Base-by-base conservation (phyloP, 1,140 invertebrate species). In the Andrena cerasifolii region DNA sequence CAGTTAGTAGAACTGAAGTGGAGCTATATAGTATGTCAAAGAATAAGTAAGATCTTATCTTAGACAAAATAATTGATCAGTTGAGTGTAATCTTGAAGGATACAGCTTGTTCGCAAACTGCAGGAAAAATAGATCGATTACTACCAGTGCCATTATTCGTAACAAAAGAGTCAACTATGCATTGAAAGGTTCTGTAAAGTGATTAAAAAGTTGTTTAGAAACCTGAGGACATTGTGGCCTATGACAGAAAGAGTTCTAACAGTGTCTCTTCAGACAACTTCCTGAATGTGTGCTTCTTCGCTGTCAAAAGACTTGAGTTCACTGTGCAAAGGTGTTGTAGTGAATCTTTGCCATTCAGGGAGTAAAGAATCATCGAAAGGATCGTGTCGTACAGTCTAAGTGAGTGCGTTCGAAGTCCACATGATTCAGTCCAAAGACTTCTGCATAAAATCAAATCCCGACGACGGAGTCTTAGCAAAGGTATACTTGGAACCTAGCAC, bases 401-500 rank as follows among this genome's bases (percentile, higher is more conserved):
- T 75, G 53, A n/a, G 47, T 80, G 66, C 66, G 58, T 67, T 72
- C 75, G 54, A 78, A 31, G 28, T 71, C 33, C 8, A 45, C 6
- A 47, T 79, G 40, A 40, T 47, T 62, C 40, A 33, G 14, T 59
- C 45, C 51, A 78, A 82, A 66, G 53, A 70, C 5, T 28, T 40
- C 36, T 8, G 31, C 24, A 5, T 71, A 53, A 43, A 51, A 53
- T 5, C 31, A 71, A 26, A 28, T 54, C 28, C 26, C 80, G 62
- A 78, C 58, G 61, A 63, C 68, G 53, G 43, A 72, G 45, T 53
- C 65, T 80, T 89, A 92, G 86, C 91, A 92, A 72, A 92, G 90
- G 63, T 92, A 92, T 86, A 91, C 87, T 67, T 89, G 89, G 71
- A 92, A 92, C 78, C 90, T 87, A 66, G 89, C 86, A 72, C 90